Evolutionary conservation across 1,140 invertebrate species (phyloP).

Genomic region (Macrobrachium nipponense): DNA sequence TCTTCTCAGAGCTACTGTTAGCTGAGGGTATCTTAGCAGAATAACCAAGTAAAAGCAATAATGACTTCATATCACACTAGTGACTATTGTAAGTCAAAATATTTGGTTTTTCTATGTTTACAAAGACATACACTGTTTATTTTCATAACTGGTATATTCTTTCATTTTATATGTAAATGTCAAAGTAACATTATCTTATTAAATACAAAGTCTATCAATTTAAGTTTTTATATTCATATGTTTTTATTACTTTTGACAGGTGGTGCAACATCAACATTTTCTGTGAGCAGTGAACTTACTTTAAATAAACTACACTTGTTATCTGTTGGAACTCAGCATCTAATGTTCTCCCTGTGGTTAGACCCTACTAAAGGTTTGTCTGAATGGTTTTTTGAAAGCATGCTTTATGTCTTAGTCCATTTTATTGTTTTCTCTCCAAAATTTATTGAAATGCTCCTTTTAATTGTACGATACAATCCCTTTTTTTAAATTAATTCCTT

Average conservation of each 20-base stretch:
- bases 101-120: no score
- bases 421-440: background rate
- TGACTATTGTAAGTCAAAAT: no score
- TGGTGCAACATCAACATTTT: conserved; percentile 43
- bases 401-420: background rate
- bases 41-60: no score
- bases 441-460: background rate
- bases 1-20: no score
- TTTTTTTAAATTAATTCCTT: background rate
- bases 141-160: no score
- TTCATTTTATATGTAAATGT: no score
- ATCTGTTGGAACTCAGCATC: conserved; percentile 50
- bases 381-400: background rate
- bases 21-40: no score
- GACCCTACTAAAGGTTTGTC: conserved; percentile 39
- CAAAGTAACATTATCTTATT: no score
- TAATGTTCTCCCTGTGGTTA: conserved; percentile 53
- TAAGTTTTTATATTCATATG: background rate
- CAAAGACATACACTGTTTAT: no score
- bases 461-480: background rate
- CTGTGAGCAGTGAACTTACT: conserved; percentile 34
- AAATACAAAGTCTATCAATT: background rate
- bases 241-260: background rate
- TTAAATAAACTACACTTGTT: conserved; percentile 39
- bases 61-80: no score